Evolutionary conservation across 2,113 vertebrate genomes (phyloP).

Genomic region (Neofelis nebulosa): DNA sequence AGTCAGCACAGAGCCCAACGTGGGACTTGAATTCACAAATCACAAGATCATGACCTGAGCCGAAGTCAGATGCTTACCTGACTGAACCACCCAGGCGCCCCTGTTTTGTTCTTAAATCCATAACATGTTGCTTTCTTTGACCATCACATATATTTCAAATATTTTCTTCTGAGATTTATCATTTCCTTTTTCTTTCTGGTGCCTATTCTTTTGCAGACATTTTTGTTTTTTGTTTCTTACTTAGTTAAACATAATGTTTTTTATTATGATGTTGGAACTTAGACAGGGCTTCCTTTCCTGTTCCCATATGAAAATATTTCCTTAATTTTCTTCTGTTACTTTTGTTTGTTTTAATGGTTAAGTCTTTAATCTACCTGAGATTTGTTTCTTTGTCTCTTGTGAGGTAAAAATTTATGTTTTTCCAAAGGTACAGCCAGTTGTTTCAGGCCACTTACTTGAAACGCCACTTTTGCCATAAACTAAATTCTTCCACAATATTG

Average conservation of each 20-base stretch:
- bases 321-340: background rate
- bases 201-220: background rate
- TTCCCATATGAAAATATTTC: background rate
- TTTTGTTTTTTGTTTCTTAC: conserved; percentile 40
- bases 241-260: background rate
- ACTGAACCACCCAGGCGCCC: too few relatives aligned
- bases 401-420: conserved; percentile 25
- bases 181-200: background rate
- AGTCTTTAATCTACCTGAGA: background rate
- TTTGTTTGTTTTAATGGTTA: background rate
- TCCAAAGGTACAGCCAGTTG: background rate
- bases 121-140: background rate
- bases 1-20: too few relatives aligned
- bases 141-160: background rate
- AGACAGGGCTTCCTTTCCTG: background rate
- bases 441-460: background rate
- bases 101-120: background rate
- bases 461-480: background rate
- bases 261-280: background rate
- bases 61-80: too few relatives aligned
- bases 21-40: too few relatives aligned
- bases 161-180: background rate
- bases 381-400: background rate
- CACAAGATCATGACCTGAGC: too few relatives aligned
- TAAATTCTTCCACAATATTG: background rate